Evolutionary conservation across 1,140 invertebrate genomes (phyloP).

Genomic region (Gryllus bimaculatus): DNA sequence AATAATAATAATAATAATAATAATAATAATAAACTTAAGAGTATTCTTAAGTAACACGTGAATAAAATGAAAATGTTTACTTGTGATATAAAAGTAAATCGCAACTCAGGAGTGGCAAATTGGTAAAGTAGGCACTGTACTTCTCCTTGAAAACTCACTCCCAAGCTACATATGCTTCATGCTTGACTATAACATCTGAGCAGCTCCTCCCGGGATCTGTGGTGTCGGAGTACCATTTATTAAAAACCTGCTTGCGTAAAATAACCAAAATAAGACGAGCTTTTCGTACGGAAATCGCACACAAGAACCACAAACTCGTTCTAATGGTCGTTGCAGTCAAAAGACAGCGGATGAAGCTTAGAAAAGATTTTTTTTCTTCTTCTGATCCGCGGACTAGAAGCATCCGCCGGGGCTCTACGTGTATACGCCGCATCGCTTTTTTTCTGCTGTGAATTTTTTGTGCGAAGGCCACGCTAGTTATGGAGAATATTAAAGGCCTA

Average conservation of each 20-base stretch:
- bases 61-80: neutral
- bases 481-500: neutral
- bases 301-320: neutral
- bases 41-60: neutral
- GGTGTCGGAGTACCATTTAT: neutral
- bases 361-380: neutral
- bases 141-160: too few relatives aligned
- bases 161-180: too few relatives aligned
- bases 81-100: neutral
- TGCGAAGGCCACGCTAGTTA: neutral
- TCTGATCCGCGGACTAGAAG: neutral
- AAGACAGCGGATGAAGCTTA: neutral
- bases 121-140: too few relatives aligned
- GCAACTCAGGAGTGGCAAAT: too few relatives aligned
- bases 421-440: neutral
- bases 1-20: neutral
- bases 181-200: too few relatives aligned
- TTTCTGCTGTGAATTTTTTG: neutral
- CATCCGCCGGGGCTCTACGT: neutral
- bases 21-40: neutral
- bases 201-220: too few relatives aligned
- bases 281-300: neutral
- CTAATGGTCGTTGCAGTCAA: neutral
- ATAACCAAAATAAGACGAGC: slow-evolving; percentile 1
- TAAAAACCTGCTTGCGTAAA: neutral